These are phyloP conservation scores for Buathra laborator DNA, from an alignment of 2,888 invertebrate genomes.

Conservation along the genomic window DNA sequence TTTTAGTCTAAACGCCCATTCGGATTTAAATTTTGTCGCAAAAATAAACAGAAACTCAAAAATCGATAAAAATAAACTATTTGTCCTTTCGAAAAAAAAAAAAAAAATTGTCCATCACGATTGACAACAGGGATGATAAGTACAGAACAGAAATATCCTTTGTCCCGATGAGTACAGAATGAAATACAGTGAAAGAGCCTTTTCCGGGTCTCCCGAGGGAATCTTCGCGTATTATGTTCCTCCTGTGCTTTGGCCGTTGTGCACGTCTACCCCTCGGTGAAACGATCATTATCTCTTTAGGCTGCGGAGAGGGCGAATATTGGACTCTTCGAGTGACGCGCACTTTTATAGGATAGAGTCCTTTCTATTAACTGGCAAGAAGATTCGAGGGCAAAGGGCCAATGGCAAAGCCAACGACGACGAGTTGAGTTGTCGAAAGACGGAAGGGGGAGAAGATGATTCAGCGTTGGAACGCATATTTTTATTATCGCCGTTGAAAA, in stretches of 20 bases:
- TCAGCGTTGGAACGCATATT: background rate
- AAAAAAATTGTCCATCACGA: background rate
- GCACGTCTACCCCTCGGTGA: slow-evolving; percentile 73
- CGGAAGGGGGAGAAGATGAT: slow-evolving; percentile 11
- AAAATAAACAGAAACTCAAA: no score
- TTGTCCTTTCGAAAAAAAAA: background rate
- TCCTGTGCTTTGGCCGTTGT: slow-evolving; percentile 70
- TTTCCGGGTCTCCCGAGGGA: slow-evolving; percentile 77
- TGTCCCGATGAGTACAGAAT: slow-evolving; percentile 33
- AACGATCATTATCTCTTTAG: slow-evolving; percentile 83
- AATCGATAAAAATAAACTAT: background rate
- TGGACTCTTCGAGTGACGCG: slow-evolving; percentile 58
- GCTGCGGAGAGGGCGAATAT: slow-evolving; percentile 66
- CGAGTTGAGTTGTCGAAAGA: slow-evolving; percentile 37
- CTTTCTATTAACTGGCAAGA: slow-evolving; percentile 48
- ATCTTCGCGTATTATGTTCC: slow-evolving; percentile 80
- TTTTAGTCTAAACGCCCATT: no score
- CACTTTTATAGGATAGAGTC: slow-evolving; percentile 41
- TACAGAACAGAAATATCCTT: slow-evolving; percentile 33
- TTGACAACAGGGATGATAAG: slow-evolving; percentile 20
- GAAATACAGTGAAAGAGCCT: slow-evolving; percentile 37
- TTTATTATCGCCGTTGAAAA: background rate
- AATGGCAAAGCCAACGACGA: slow-evolving; percentile 28
- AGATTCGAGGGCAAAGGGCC: slow-evolving; percentile 31
- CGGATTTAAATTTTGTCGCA: no score